A percentile compares a stretch with the other conserved stretches of the same genome.
Evolutionary conservation across 2,113 vertebrate species (phyloP).

Genomic region (Zootoca vivipara): DNA sequence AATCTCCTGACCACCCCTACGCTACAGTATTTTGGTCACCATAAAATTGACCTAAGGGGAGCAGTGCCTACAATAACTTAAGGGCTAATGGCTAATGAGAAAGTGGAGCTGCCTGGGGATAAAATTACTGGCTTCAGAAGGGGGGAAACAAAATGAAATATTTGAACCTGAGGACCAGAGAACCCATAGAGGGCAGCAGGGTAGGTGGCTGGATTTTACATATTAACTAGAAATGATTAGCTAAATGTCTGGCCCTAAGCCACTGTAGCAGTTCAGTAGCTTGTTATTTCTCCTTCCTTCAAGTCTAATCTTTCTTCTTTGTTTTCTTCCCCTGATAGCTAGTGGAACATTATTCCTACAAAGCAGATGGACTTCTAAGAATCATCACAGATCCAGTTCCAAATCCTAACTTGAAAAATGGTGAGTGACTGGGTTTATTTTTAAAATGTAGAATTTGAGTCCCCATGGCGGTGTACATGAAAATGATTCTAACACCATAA

Average conservation of each 20-base stretch:
- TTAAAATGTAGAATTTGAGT: not conserved
- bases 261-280: not conserved
- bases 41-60: not conserved
- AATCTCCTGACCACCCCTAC: not conserved
- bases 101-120: not conserved
- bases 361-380: constrained; percentile 90
- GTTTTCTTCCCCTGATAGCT: constrained; percentile 75
- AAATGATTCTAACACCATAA: no score
- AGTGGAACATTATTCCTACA: constrained; percentile 97
- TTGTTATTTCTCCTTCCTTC: not conserved
- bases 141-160: not conserved
- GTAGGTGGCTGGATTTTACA: not conserved
- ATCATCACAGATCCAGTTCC: constrained; percentile 81
- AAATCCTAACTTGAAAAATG: constrained; percentile 73
- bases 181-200: not conserved
- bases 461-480: no score
- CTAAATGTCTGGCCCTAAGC: not conserved
- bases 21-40: not conserved
- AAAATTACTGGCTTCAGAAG: not conserved
- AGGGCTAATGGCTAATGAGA: not conserved
- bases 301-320: not conserved
- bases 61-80: not conserved
- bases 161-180: not conserved
- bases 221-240: not conserved
- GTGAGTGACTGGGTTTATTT: constrained; percentile 67